Conservation (phyloP, 2,797 vertebrate genomes). For the Hoplostethus atlanticus region DNA sequence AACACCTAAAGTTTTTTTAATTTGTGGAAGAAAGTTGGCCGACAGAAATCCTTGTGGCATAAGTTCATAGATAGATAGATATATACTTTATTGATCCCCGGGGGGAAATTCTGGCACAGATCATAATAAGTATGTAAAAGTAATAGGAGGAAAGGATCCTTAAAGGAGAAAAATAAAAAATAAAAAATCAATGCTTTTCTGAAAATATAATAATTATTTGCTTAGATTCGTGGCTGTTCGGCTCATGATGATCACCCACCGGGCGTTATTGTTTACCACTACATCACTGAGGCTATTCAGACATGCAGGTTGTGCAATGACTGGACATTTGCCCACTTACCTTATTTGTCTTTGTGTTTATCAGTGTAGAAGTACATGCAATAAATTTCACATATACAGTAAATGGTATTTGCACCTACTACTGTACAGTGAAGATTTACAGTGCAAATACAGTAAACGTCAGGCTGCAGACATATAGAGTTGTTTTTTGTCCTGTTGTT, state of each 20-base stretch:
- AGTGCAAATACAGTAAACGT: conserved; percentile 1
- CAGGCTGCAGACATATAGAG: conserved; percentile 10
- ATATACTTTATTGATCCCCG: too few relatives aligned
- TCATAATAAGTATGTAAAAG: too few relatives aligned
- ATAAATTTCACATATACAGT: conserved; percentile 26
- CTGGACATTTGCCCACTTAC: conserved; percentile 47
- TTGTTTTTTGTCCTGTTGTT: neutral
- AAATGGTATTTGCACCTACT: neutral
- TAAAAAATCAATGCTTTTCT: too few relatives aligned
- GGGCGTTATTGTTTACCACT: too few relatives aligned
- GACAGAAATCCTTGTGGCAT: too few relatives aligned
- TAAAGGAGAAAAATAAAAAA: too few relatives aligned
- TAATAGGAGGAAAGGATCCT: too few relatives aligned
- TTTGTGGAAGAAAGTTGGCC: too few relatives aligned
- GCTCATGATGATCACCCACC: neutral
- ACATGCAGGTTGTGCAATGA: neutral
- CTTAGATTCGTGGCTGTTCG: neutral
- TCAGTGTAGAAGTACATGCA: conserved; percentile 1
- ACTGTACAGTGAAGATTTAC: neutral
- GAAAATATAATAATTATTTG: too few relatives aligned
- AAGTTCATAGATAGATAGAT: too few relatives aligned
- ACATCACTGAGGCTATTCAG: neutral
- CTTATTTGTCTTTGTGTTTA: conserved; percentile 46
- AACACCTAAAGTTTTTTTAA: too few relatives aligned
- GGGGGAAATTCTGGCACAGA: too few relatives aligned